These are phyloP conservation scores for Coryphaenoides rupestris DNA, from an alignment of 2,113 vertebrate species.

Conservation along the genomic window DNA sequence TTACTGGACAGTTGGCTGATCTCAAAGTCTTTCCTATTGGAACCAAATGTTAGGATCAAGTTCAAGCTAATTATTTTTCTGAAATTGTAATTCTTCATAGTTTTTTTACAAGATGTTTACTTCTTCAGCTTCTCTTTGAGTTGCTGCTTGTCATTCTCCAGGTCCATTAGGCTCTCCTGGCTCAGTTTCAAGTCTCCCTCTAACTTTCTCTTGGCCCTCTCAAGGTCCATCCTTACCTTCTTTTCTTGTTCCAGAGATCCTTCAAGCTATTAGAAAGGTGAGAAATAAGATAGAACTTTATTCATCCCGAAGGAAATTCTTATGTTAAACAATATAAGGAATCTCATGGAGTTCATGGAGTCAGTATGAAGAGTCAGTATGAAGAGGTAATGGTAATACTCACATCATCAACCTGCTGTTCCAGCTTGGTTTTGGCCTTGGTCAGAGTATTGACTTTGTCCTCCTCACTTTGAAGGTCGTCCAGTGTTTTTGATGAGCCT, in stretches of 20 bases:
- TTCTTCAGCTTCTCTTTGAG: slow-evolving; percentile 74
- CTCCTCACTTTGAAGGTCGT: slow-evolving; percentile 79
- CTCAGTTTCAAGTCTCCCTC: slow-evolving; percentile 74
- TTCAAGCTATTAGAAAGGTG: slow-evolving; percentile 66
- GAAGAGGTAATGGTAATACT: slow-evolving; percentile 29
- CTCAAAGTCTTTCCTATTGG: slow-evolving; percentile 85
- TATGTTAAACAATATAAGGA: no score
- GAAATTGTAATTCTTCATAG: neutral
- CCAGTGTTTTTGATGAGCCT: slow-evolving; percentile 78
- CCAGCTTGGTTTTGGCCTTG: slow-evolving; percentile 78
- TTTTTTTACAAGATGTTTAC: no score
- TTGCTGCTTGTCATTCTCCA: slow-evolving; percentile 75
- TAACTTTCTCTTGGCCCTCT: slow-evolving; percentile 71
- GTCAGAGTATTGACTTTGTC: slow-evolving; percentile 78
- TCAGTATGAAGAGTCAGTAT: no score
- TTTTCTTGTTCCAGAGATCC: slow-evolving; percentile 76
- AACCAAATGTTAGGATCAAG: neutral
- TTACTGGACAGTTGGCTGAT: slow-evolving; percentile 75
- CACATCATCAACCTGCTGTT: slow-evolving; percentile 80
- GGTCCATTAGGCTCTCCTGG: slow-evolving; percentile 73
- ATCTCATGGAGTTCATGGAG: neutral
- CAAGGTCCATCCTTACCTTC: slow-evolving; percentile 75
- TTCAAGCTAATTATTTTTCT: no score
- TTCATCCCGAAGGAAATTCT: no score
- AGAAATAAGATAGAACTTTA: no score